Evolutionary conservation across 1,140 invertebrate genomes (phyloP), one percentile per base, ranked within the genome.

Genomic region (Papilio glaucus): DNA sequence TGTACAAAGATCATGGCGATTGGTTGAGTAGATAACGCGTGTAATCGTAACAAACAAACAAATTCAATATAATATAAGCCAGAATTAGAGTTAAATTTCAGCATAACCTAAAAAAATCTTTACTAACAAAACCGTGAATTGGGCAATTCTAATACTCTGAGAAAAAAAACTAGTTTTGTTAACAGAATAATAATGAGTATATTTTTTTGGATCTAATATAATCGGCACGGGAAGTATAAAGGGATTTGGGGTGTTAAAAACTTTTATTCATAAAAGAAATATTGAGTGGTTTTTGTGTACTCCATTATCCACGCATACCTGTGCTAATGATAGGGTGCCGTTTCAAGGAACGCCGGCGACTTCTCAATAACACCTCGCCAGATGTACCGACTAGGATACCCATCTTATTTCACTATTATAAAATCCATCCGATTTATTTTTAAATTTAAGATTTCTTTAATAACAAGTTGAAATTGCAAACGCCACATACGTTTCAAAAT

Each of bases 241-340:
- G 67, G 67, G 42, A 53, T 69, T 62, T 62, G 26, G 73, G 38
- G 57, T 78, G 73, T 81, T 79, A 81, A 84, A 77, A 83, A 83
- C 70, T 80, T 79, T 80, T 80, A 77, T 83, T 80, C 77, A 78
- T 79, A 61, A 72, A 74, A 72, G 70, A 77, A 83, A 74, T 76
- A 85, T 75, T 77, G 77, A 76, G 75, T 77, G 60, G 76, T 75
- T 77, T 78, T 83, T 80, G 73, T 69, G 74, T 71, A 45, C 53
- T 71, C 68, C 71, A 82, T 82, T 81, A 81, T 76, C 73, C 73
- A 65, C 61, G 72, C 76, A 74, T 87, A 87, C 85, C 85, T 87
- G 85, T 74, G 72, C 71, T 86, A 88, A 88, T 88, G 82, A 88
- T 85, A 88, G 83, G 86, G 81, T 81, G 72, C 73, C 70, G 70